Evolutionary conservation across 2,888 invertebrate genomes (phyloP).

Genomic region (Syritta pipiens): DNA sequence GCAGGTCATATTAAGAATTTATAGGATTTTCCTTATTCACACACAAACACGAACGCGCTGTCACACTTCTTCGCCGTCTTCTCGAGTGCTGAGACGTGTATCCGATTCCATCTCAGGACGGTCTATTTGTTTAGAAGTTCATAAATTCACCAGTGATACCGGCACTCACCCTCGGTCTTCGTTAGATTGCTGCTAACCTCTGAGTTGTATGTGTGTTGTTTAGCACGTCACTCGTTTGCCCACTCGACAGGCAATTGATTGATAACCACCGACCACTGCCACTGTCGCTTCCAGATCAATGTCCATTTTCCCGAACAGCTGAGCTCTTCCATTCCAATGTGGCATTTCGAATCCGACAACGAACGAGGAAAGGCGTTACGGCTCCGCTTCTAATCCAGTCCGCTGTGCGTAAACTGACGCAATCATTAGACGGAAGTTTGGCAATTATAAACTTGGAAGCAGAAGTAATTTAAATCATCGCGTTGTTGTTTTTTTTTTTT

Average conservation of each 20-base stretch:
- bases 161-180: constrained; percentile 9
- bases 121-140: not conserved
- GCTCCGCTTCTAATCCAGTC: constrained; percentile 21
- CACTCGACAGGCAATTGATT: constrained; percentile 18
- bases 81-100: constrained; percentile 14
- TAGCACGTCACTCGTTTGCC: constrained; percentile 23
- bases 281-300: constrained; percentile 13
- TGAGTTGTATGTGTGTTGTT: constrained; percentile 7
- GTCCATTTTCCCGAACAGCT: constrained; percentile 18
- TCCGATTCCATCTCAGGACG: constrained; percentile 17
- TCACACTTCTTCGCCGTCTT: not conserved
- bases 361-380: constrained; percentile 17
- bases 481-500: no score
- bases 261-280: constrained; percentile 23
- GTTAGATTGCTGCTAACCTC: no score
- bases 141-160: constrained; percentile 6
- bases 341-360: constrained; percentile 19
- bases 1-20: constrained; percentile 48
- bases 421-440: constrained; percentile 51
- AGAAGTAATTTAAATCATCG: constrained; percentile 26
- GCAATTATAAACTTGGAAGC: constrained; percentile 39
- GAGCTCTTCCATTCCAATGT: not conserved
- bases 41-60: constrained; percentile 2
- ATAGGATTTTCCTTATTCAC: constrained; percentile 34
- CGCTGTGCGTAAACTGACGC: constrained; percentile 17